Percentiles rank a stretch among this genome's conserved stretches.
Conservation (phyloP, 2,113 vertebrate species). For the Ageneiosus marmoratus region DNA sequence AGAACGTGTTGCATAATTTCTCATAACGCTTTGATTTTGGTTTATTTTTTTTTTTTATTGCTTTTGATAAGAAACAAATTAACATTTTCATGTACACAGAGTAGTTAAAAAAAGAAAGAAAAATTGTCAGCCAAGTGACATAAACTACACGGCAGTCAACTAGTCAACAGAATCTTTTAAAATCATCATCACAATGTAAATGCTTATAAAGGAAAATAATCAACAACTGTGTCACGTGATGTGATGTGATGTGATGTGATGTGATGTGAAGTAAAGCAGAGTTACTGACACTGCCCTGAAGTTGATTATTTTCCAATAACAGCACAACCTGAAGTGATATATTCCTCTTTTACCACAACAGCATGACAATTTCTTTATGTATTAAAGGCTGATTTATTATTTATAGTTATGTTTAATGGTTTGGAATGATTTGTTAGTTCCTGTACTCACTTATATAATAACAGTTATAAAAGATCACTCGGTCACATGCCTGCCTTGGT, state of each 20-base stretch:
- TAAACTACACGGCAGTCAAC: not conserved
- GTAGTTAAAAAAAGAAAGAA: not conserved
- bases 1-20: no score
- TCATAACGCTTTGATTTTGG: no score
- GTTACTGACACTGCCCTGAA: no score
- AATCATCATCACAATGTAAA: not conserved
- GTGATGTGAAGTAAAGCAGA: no score
- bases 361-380: not conserved
- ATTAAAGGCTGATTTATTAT: not conserved
- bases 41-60: no score
- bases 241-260: no score
- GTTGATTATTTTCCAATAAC: not conserved
- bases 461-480: not conserved
- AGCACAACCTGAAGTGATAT: not conserved
- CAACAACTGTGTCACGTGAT: not conserved
- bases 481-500: not conserved
- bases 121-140: not conserved
- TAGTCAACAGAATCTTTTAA: no score
- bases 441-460: not conserved
- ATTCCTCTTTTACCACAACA: not conserved
- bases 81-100: no score
- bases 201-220: not conserved
- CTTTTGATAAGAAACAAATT: no score
- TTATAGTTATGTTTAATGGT: not conserved
- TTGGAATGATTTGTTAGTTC: not conserved